Evolutionary conservation across 2,113 vertebrate genomes (phyloP).

Genomic region (Megalops atlanticus): DNA sequence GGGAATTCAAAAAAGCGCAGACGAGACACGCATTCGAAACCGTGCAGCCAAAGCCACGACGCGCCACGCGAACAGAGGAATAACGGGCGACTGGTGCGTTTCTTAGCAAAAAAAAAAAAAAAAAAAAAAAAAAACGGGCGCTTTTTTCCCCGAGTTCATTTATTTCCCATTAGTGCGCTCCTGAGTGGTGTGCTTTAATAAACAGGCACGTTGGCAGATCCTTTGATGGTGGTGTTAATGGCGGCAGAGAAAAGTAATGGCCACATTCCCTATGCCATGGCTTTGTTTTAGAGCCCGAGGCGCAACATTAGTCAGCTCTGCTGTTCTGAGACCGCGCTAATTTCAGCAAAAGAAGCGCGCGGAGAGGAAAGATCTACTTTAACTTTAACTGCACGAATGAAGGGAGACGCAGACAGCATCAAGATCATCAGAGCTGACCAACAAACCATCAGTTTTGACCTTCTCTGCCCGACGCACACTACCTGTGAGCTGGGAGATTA

Average conservation of each 20-base stretch:
- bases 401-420: not conserved
- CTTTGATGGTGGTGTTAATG: conserved; percentile 6
- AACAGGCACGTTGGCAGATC: conserved; percentile 16
- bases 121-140: not conserved
- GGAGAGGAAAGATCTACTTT: not conserved
- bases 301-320: conserved; percentile 58
- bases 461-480: no score
- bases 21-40: no score
- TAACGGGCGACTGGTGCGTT: no score
- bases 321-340: not conserved
- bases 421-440: no score
- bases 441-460: no score
- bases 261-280: conserved; percentile 63
- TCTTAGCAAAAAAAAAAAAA: no score
- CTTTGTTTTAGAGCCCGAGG: conserved; percentile 52
- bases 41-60: no score
- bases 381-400: not conserved
- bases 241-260: conserved; percentile 29
- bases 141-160: conserved; percentile 1
- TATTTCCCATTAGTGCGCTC: not conserved
- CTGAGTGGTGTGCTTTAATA: not conserved
- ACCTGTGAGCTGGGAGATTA: no score
- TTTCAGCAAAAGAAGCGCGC: not conserved
- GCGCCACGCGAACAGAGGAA: no score
- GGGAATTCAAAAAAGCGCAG: no score